phyloP scores from a whole-genome alignment of 2,797 vertebrate species.

The Saguinus oedipus region DNA sequence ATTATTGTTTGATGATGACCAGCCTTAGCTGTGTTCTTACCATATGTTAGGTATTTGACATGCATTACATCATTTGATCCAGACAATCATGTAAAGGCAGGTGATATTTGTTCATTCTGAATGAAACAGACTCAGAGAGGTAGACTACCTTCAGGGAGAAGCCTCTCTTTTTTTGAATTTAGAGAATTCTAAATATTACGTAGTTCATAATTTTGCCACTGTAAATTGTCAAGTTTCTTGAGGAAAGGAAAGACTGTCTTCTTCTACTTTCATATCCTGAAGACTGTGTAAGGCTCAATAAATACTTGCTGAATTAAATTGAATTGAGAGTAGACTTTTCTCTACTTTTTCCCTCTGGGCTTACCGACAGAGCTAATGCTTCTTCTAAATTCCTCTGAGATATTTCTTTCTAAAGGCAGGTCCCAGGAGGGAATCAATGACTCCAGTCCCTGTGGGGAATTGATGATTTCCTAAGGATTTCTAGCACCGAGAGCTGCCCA shows the following conservation, averaged over 20 bases:
- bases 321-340: conserved; percentile 63
- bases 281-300: conserved; percentile 10
- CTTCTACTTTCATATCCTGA: neutral
- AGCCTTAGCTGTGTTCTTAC: neutral
- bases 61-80: neutral
- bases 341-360: conserved; percentile 64
- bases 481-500: conserved; percentile 33
- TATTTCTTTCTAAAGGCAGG: conserved; percentile 68
- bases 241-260: neutral
- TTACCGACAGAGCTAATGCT: conserved; percentile 70
- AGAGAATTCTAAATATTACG: too few species aligned
- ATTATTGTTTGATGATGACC: neutral
- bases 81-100: neutral
- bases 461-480: conserved; percentile 72
- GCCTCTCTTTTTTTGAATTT: neutral
- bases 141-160: neutral
- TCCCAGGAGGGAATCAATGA: conserved; percentile 71
- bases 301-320: conserved; percentile 58
- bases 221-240: neutral
- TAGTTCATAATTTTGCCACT: too few species aligned
- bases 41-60: neutral
- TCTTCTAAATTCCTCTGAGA: conserved; percentile 78
- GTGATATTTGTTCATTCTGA: neutral
- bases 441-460: conserved; percentile 54
- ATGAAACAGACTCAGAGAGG: neutral